Percentiles rank a stretch among this genome's conserved stretches.
These are phyloP conservation scores for Netelia inedita DNA, from an alignment of 2,888 invertebrate species.

Conservation along the genomic window DNA sequence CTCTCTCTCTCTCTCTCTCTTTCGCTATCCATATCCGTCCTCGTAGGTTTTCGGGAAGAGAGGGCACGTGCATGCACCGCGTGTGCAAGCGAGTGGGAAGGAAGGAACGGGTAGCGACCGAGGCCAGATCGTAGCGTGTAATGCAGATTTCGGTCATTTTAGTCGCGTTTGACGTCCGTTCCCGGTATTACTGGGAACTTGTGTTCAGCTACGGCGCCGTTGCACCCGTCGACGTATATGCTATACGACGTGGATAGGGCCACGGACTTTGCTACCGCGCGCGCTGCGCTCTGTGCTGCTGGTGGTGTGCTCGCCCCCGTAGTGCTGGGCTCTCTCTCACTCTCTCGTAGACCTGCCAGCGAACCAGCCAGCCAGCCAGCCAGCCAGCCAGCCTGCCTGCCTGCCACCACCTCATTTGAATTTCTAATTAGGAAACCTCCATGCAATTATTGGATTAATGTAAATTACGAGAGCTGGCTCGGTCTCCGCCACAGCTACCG, in stretches of 20 bases:
- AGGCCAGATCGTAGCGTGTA: constrained; percentile 68
- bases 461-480: constrained; percentile 94
- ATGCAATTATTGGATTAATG: constrained; percentile 97
- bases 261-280: constrained; percentile 80
- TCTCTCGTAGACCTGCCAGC: constrained; percentile 81
- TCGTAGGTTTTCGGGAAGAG: constrained; percentile 27
- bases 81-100: constrained; percentile 36
- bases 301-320: constrained; percentile 68
- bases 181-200: constrained; percentile 82
- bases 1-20: neutral
- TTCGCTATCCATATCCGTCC: constrained; percentile 15
- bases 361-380: constrained; percentile 76
- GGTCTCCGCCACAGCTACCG: constrained; percentile 84
- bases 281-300: constrained; percentile 75
- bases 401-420: constrained; percentile 95
- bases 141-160: constrained; percentile 84
- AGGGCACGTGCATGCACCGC: constrained; percentile 50
- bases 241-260: constrained; percentile 42
- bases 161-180: constrained; percentile 83
- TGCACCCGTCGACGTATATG: constrained; percentile 71
- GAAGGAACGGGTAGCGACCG: constrained; percentile 10
- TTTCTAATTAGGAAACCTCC: constrained; percentile 97
- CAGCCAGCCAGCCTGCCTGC: constrained; percentile 83
- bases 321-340: constrained; percentile 77
- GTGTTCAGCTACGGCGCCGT: constrained; percentile 78